Evolutionary conservation across 1,140 invertebrate species (phyloP), one percentile per base, ranked within the genome.

Genomic region (Drosophila suzukii): DNA sequence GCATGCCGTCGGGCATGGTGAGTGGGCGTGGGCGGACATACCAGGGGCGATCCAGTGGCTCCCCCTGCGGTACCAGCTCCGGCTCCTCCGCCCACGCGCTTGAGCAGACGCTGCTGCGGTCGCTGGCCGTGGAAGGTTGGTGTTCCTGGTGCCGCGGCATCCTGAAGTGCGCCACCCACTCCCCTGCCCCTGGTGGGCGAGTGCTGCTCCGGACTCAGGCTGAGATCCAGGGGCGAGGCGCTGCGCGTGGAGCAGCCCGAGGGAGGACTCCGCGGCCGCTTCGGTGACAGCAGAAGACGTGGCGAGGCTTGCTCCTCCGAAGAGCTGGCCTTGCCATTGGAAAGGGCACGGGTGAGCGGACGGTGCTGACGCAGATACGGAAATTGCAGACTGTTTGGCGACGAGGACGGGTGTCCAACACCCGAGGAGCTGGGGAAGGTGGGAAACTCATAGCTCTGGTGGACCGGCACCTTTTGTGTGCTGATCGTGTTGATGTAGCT

Each of bases 11-110:
- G 93, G 8, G 96, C 96, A 82, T 96, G 96, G 92, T 97, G 96
- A 0, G 96, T 97, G 0, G 96, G 96, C 1, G 96, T 97, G 0
- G 96, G 96, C 7, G 96, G 96, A 89, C 96, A 97, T 34, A 95
- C 93, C 8, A 91, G 55, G 2, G 76, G 58, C 15, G 57, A 46
- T 11, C 15, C 66, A 15, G 15, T 34, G 0, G 17, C 71, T 2
- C 34, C 41, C 0, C 15, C 46, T 12, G 59, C 62, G 1, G 30
- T 32, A 6, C 60, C 44, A 20, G 60, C 76, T 17, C 92, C 59
- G 70, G 92, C 65, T 81, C 85, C 61, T 79, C 94, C 47, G 90
- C 94, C 59, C 34, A 95, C 93, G 30, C 94, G 92, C 6, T 94
- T 93, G 8, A 95, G 72, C 5, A 94, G 93, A 62, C 94, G 91